phyloP scores from a whole-genome alignment of 2,797 vertebrate genomes.

The Sebastes paucispinis region DNA sequence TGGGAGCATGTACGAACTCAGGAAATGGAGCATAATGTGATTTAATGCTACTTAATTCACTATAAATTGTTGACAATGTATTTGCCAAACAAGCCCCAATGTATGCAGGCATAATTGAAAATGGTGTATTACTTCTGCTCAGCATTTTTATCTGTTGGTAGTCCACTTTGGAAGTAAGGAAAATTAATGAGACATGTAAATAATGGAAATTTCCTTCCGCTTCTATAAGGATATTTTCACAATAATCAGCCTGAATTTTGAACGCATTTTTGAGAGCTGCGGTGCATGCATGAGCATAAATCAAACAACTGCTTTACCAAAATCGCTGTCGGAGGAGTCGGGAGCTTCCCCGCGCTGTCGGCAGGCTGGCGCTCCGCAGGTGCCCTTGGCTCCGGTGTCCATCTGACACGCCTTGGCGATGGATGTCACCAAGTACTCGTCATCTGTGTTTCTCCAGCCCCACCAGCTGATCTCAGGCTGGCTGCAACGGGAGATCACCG shows the following conservation, averaged over 20 bases:
- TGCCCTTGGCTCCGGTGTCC: conserved; percentile 81
- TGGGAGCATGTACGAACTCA: neutral
- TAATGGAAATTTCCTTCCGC: neutral
- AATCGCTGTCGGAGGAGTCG: conserved; percentile 90
- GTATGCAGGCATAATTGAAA: conserved; percentile 13
- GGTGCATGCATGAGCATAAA: neutral
- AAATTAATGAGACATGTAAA: neutral
- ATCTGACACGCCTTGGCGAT: conserved; percentile 98
- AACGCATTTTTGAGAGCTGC: neutral
- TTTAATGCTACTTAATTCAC: conserved; percentile 10
- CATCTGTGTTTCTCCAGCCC: conserved; percentile 98
- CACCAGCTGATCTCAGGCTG: conserved; percentile 99
- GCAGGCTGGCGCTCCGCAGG: conserved; percentile 47
- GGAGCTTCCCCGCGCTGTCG: conserved; percentile 80
- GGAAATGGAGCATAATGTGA: conserved; percentile 16
- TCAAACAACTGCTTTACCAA: conserved; percentile 82
- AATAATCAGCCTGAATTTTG: neutral
- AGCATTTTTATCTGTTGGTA: conserved; percentile 7
- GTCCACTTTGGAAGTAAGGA: neutral
- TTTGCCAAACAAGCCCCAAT: neutral
- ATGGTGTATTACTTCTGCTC: conserved; percentile 12
- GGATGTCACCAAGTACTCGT: conserved; percentile 95
- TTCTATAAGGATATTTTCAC: neutral
- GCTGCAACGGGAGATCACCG: conserved; percentile 96
- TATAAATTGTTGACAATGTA: neutral